Evolutionary conservation across 2,113 vertebrate genomes (phyloP).

Genomic region (Sceloporus tristichus): DNA sequence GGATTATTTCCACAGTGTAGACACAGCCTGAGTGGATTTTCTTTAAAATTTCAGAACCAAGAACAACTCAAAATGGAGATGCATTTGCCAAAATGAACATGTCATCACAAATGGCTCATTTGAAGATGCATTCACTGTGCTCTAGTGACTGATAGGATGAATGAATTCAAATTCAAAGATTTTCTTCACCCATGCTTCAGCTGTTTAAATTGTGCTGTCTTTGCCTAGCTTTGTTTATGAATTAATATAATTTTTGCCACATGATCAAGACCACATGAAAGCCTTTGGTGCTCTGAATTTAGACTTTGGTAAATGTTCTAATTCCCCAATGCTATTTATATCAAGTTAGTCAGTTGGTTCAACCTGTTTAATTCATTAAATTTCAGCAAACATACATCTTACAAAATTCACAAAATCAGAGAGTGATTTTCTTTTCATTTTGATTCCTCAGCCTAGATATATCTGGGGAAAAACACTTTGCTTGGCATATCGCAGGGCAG

Average conservation of each 20-base stretch:
- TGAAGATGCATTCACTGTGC: background rate
- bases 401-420: background rate
- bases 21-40: background rate
- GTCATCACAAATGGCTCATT: background rate
- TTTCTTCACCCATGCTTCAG: background rate
- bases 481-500: no score
- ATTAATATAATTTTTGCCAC: background rate
- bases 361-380: constrained; percentile 8
- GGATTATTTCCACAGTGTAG: no score
- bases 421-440: background rate
- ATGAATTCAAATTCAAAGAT: background rate
- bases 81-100: background rate
- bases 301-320: background rate
- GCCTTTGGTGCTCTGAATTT: background rate
- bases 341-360: background rate
- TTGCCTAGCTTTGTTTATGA: background rate
- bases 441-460: background rate
- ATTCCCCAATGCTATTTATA: background rate
- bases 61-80: background rate
- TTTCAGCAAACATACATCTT: background rate
- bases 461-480: no score
- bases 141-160: background rate
- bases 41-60: background rate
- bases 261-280: background rate
- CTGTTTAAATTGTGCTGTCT: background rate